Base-by-base conservation (phyloP, 2,113 vertebrate genomes). In the Pionites leucogaster region DNA sequence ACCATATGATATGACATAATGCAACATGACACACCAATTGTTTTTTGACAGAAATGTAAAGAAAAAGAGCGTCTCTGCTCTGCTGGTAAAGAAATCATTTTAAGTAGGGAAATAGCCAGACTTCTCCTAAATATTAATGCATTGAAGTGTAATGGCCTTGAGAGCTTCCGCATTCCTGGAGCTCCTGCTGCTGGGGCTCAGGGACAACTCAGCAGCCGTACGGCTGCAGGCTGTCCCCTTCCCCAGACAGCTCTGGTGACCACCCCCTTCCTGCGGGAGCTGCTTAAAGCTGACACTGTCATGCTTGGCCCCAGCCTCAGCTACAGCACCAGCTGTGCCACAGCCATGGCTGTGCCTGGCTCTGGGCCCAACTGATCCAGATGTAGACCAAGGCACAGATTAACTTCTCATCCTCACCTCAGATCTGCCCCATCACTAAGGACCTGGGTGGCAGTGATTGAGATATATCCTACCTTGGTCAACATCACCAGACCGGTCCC, bases 21-120 rank as follows among this genome's bases (percentile, higher is more conserved):
- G 91, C 89, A 84, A 86, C 92, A 88, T 86, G 92, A 96, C 91
- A 95, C 52, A 62, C 75, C 75, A 88, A 92, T 97, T 93, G 94
- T 95, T 97, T 95, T 92, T 86, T 94, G 82, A 96, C 95, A 96
- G 96, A 96, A 95, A 95, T 69, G 37, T 79, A 95, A 76, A 74
- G 85, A 76, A 90, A 95, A 87, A 75, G 82, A 94, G 63, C 5
- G 24, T 52, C 70, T 84, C 95, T 2, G 4, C 92, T 86, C 79
- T 96, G 72, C 80, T 91, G 63, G 90, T 85, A 96, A 95, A 95
- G 69, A 95, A 96, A 96, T 69, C 10, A 83, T 83, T 77, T 82
- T 87, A 59, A 64, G 75, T 22, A 93, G 55, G 68, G 39, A 79
- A 95, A 49, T 76, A 88, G 72, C 74, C 63, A 78, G 55, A 79